phyloP scores from a whole-genome alignment of 2,797 vertebrate species.

The Nyctibius grandis region DNA sequence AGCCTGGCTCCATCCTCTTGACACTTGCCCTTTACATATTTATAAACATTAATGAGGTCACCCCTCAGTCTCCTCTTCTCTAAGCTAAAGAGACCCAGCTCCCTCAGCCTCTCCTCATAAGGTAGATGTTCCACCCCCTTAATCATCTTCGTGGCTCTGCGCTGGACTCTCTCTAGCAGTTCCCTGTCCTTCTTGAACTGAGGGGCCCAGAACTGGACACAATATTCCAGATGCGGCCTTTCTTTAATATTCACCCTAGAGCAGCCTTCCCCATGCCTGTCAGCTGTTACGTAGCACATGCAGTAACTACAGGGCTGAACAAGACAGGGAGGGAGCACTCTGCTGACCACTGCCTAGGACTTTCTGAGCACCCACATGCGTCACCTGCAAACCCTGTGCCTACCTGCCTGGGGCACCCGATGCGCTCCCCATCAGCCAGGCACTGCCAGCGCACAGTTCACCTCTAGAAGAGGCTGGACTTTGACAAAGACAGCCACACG shows the following conservation, averaged over 20 bases:
- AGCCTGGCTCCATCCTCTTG: too few species aligned
- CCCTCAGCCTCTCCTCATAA: too few species aligned
- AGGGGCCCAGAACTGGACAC: too few species aligned
- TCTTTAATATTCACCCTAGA: neutral
- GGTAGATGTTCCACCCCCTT: too few species aligned
- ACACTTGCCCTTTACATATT: too few species aligned
- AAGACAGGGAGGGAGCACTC: neutral
- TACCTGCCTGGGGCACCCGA: accelerated
- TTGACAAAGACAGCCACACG: neutral
- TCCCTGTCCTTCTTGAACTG: too few species aligned
- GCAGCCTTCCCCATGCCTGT: neutral
- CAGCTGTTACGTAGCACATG: neutral
- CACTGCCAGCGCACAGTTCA: neutral
- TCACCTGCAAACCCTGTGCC: neutral
- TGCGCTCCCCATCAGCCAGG: accelerated
- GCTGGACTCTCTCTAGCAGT: too few species aligned
- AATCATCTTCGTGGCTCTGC: too few species aligned
- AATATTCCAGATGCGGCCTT: too few species aligned
- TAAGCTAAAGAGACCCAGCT: too few species aligned
- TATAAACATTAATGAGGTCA: too few species aligned
- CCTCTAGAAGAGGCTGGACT: neutral
- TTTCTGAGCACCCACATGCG: neutral
- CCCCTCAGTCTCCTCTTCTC: too few species aligned
- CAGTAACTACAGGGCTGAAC: neutral
- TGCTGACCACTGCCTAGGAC: neutral